These are phyloP conservation scores for Strigamia maritima DNA, from an alignment of 2,888 invertebrate genomes.

Conservation along the genomic window DNA sequence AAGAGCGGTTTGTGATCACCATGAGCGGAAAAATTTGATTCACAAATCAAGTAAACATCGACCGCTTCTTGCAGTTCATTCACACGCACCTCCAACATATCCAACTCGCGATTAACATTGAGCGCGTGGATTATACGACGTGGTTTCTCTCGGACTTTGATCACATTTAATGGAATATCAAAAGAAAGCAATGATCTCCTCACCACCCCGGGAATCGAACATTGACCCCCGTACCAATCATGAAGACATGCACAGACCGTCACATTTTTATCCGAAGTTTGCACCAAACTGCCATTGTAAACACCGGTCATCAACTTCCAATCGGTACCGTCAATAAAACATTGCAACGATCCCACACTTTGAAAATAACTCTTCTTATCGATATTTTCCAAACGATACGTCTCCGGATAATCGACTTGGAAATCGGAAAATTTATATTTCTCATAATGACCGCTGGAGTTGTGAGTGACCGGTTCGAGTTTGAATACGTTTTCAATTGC, in stretches of 20 bases:
- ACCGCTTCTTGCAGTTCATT: conserved; percentile 61
- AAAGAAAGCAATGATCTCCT: not conserved
- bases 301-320: not conserved
- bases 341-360: not conserved
- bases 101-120: conserved; percentile 57
- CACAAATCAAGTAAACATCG: conserved; percentile 63
- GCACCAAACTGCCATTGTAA: no score
- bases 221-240: not conserved
- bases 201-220: not conserved
- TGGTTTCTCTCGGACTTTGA: conserved; percentile 50
- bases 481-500: not conserved
- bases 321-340: conserved; percentile 23
- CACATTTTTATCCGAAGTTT: not conserved
- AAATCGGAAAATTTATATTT: not conserved
- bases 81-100: conserved; percentile 57
- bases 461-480: not conserved
- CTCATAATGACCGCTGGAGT: not conserved
- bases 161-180: no score
- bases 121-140: conserved; percentile 61
- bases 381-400: not conserved
- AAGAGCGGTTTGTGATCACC: conserved; percentile 49
- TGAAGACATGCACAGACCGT: not conserved
- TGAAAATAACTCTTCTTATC: not conserved
- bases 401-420: not conserved
- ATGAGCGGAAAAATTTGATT: conserved; percentile 50